A percentile compares a stretch with the other conserved stretches of the same genome.
Evolutionary conservation across 2,113 vertebrate species (phyloP).

Genomic region (Tauraco erythrolophus): DNA sequence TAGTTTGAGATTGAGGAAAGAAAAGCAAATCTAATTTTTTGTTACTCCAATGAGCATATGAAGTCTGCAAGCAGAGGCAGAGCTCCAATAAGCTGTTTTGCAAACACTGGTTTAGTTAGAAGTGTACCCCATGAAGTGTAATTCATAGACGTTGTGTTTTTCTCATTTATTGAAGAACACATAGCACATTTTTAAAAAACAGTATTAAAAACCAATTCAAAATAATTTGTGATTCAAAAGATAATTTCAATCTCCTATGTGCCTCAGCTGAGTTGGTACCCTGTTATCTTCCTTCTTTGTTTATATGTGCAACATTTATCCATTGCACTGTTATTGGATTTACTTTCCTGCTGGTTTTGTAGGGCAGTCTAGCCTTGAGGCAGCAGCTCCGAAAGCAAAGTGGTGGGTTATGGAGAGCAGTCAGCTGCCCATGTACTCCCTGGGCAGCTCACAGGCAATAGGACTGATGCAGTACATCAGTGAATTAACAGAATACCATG

Average conservation of each 20-base stretch:
- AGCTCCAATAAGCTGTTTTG: neutral
- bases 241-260: neutral
- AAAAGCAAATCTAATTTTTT: neutral
- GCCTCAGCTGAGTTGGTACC: neutral
- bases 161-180: neutral
- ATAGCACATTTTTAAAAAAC: neutral
- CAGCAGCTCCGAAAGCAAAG: neutral
- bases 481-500: neutral
- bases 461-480: neutral
- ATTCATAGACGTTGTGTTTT: neutral
- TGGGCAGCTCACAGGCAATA: neutral
- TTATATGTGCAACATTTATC: neutral
- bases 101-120: neutral
- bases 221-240: neutral
- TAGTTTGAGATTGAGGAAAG: neutral
- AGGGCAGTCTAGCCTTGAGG: neutral
- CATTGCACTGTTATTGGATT: neutral
- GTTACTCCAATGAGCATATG: neutral
- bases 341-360: neutral
- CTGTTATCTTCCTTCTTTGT: neutral
- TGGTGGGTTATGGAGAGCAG: neutral
- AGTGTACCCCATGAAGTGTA: neutral
- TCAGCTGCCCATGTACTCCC: fast-evolving
- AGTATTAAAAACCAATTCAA: neutral
- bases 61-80: neutral